Base-by-base conservation (phyloP, 2,888 invertebrate genomes). In the Mythimna albipuncta region DNA sequence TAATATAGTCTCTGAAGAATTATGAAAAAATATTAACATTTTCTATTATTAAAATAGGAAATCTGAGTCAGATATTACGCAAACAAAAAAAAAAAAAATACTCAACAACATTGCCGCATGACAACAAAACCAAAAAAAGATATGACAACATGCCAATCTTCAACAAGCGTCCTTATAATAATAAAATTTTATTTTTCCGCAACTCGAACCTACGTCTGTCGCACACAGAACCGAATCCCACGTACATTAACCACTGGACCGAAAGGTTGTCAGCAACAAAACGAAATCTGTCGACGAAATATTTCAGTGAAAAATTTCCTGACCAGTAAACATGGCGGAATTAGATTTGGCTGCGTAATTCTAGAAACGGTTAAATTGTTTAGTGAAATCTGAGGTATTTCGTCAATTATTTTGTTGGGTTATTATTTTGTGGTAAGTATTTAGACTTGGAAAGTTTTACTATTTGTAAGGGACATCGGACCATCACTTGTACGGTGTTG, bases 181-280 rank as follows among this genome's bases (percentile, higher is more conserved):
- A 83, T 85, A 85, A 68, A 70, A 75, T 73, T 71, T 62, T 66
- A 69, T 72, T 79, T 84, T 75, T 74, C 77, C 67, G 65, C 66
- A 75, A 69, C 62, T 75, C 65, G 81, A 85, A 81, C 79, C 77
- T 64, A 70, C 80, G 67, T 74, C 82, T 82, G 90, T 88, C 90
- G 81, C 6, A 13, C 21, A 75, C 86, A 88, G 82, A 52, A 57
- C 50, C 72, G 26, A 69, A 83, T 82, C 91, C 91, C 88, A 91
- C 91, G 90, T 88, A 89, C 87, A 90, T 90, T 82, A 89, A 89
- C 87, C 81, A 84, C 69, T 84, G 88, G 85, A 81, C 89, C 91
- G 88, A 84, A 70, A 79, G 64, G 70, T 81, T 87, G 91, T 90
- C 91, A 91, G 67, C 71, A 57, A 68, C 90, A 89, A 81, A 83